phyloP scores from a whole-genome alignment of 2,797 vertebrate genomes.

The Lycodopsis pacificus region DNA sequence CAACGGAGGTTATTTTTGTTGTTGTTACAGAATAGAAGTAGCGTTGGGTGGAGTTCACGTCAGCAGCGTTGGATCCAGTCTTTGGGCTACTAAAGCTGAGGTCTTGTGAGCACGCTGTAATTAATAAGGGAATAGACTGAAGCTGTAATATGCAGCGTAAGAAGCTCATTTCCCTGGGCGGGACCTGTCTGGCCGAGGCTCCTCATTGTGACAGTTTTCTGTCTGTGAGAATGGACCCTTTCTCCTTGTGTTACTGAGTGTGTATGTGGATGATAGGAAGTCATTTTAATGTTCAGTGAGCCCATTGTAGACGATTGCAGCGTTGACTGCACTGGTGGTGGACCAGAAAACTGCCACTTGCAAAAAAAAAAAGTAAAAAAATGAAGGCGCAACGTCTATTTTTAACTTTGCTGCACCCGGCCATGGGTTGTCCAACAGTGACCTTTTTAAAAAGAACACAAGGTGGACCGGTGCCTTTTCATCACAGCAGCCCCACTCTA shows the following conservation, averaged over 20 bases:
- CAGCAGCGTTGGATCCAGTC: conserved; percentile 26
- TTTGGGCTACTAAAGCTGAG: conserved; percentile 16
- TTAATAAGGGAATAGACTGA: conserved; percentile 41
- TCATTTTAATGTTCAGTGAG: not conserved
- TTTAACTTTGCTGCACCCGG: conserved; percentile 13
- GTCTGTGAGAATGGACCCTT: not conserved
- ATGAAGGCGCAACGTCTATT: not conserved
- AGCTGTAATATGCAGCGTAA: conserved; percentile 24
- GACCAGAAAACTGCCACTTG: conserved; percentile 1
- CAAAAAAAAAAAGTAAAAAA: not conserved
- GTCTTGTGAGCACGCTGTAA: conserved; percentile 43
- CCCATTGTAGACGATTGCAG: not conserved
- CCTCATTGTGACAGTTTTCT: not conserved
- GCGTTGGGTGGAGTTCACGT: conserved; percentile 31
- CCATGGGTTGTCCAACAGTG: conserved; percentile 17
- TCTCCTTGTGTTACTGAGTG: not conserved
- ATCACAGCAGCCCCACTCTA: conserved; percentile 5
- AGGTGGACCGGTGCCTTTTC: conserved; percentile 2
- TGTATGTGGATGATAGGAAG: not conserved
- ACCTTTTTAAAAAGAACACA: conserved; percentile 30
- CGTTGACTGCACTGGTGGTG: not conserved
- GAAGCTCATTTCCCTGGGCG: not conserved
- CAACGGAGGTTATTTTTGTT: no score
- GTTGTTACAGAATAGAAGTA: conserved; percentile 18
- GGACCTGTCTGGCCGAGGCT: not conserved